phyloP scores from a whole-genome alignment of 2,888 invertebrate genomes.

The Drosophila lutescens region DNA sequence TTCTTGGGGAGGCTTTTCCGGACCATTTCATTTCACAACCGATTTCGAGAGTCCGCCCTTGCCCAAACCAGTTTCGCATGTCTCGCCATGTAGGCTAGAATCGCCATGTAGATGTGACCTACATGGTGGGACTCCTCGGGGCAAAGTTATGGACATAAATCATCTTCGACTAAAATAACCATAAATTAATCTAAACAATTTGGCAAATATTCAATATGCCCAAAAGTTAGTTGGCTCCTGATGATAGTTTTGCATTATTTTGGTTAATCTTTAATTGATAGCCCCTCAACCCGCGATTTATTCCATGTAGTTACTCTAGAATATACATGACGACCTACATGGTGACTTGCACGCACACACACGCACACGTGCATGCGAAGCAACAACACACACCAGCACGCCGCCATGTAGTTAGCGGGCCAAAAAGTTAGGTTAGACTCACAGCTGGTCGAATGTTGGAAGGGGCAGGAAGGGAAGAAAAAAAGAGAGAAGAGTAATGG shows the following conservation, averaged over 20 bases:
- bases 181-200: not conserved
- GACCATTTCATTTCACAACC: slow-evolving; percentile 10
- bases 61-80: slow-evolving; percentile 43
- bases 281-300: slow-evolving; percentile 36
- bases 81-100: slow-evolving; percentile 41
- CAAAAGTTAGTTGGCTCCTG: not conserved
- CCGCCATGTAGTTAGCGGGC: slow-evolving; percentile 56
- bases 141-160: not conserved
- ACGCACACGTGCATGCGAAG: slow-evolving; percentile 17
- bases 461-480: slow-evolving; percentile 26
- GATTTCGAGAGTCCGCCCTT: slow-evolving; percentile 25
- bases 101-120: slow-evolving; percentile 34
- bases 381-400: slow-evolving; percentile 38
- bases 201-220: rapidly evolving
- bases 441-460: slow-evolving; percentile 35
- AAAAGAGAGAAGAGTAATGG: slow-evolving; percentile 20
- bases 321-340: slow-evolving; percentile 68
- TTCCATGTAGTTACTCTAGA: slow-evolving; percentile 54
- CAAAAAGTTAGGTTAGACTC: slow-evolving; percentile 63
- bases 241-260: slow-evolving; percentile 16
- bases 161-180: not conserved
- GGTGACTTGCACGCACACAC: slow-evolving; percentile 31
- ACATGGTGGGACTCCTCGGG: slow-evolving; percentile 63
- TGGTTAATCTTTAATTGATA: slow-evolving; percentile 43
- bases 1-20: slow-evolving; percentile 27